Percentiles rank a stretch among this genome's conserved stretches.
These are phyloP conservation scores for Sympetrum striolatum DNA, from an alignment of 2,888 invertebrate species.

Conservation along the genomic window DNA sequence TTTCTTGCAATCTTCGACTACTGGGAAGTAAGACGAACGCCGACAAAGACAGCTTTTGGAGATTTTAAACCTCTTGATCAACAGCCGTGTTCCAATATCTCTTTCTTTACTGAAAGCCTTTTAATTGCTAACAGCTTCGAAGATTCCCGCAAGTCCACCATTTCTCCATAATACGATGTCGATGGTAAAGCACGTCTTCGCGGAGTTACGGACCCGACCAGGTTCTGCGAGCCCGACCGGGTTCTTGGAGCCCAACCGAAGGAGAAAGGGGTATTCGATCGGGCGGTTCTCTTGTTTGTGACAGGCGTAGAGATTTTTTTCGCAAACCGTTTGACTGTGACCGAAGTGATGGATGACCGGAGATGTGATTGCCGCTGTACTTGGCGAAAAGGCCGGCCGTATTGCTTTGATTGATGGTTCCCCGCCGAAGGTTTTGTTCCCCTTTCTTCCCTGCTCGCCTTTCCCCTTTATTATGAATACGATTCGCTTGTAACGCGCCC, in stretches of 20 bases:
- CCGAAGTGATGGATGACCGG: slow-evolving; percentile 9
- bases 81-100: too few relatives aligned
- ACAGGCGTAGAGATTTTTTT: background rate
- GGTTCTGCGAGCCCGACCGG: too few relatives aligned
- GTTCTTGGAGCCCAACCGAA: too few relatives aligned
- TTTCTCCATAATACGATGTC: too few relatives aligned
- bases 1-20: too few relatives aligned
- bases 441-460: too few relatives aligned
- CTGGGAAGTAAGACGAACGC: too few relatives aligned
- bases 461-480: background rate
- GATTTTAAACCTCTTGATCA: too few relatives aligned
- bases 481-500: background rate
- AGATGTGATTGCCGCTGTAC: slow-evolving; percentile 13
- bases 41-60: too few relatives aligned
- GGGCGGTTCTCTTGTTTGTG: background rate
- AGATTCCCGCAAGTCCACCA: too few relatives aligned
- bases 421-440: background rate
- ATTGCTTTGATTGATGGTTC: slow-evolving; percentile 21
- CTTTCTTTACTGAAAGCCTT: too few relatives aligned
- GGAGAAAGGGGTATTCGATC: background rate
- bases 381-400: slow-evolving; percentile 11
- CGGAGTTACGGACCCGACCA: background rate
- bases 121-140: too few relatives aligned
- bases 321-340: background rate
- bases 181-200: background rate